phyloP scores from a whole-genome alignment of 2,113 vertebrate species.

The Datnioides undecimradiatus region DNA sequence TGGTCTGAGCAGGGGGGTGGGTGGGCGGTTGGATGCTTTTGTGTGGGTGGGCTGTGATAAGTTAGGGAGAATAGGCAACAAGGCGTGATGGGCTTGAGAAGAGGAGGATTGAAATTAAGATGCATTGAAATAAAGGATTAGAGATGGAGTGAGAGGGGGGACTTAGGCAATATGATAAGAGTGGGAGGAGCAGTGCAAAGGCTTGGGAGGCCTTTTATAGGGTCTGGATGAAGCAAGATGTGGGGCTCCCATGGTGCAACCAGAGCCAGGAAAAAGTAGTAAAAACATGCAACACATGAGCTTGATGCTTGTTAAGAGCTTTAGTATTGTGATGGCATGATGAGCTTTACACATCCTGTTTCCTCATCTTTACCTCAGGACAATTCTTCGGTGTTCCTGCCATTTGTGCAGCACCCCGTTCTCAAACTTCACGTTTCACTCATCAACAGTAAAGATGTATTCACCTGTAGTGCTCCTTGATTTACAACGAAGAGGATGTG shows the following conservation, averaged over 20 bases:
- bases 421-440: constrained; percentile 18
- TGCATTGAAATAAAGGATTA: constrained; percentile 19
- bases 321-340: constrained; percentile 48
- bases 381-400: constrained; percentile 15
- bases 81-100: neutral
- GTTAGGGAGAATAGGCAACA: neutral
- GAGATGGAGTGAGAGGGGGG: constrained; percentile 27
- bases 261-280: constrained; percentile 75
- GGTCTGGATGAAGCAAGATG: constrained; percentile 14
- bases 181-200: neutral
- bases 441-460: constrained; percentile 19
- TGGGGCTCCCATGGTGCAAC: constrained; percentile 14
- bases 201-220: constrained; percentile 22
- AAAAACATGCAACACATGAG: constrained; percentile 59
- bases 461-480: neutral
- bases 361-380: constrained; percentile 34
- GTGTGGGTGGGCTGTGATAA: neutral
- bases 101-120: neutral
- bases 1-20: neutral
- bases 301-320: constrained; percentile 59
- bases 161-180: constrained; percentile 9
- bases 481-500: neutral
- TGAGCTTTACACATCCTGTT: constrained; percentile 60
- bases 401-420: neutral
- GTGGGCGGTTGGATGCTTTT: neutral